phyloP scores from a whole-genome alignment of 2,113 vertebrate species.

The Uria aalge region DNA sequence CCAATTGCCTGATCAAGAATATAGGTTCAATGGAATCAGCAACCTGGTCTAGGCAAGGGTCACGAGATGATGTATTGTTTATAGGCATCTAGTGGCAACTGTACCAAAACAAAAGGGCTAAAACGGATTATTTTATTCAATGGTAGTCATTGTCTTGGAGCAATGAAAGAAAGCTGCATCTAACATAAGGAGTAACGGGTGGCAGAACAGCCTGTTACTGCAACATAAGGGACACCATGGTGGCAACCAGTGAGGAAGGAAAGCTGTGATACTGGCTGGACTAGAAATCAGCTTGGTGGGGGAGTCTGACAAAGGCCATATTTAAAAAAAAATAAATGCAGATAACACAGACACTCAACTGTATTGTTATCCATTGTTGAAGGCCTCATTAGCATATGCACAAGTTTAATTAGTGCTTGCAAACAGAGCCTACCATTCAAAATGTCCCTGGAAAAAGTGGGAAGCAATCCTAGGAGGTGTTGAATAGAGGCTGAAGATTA shows the following conservation, averaged over 20 bases:
- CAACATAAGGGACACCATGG: background rate
- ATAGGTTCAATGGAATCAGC: background rate
- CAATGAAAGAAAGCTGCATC: background rate
- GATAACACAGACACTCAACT: background rate
- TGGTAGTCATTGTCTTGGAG: background rate
- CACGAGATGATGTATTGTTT: background rate
- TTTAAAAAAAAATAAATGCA: background rate
- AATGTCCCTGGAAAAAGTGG: background rate
- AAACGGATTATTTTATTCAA: background rate
- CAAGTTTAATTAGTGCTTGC: background rate
- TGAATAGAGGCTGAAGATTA: background rate
- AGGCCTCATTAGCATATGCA: background rate
- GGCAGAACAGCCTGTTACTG: slow-evolving; percentile 18
- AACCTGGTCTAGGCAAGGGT: background rate
- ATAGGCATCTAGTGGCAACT: background rate
- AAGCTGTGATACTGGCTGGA: background rate
- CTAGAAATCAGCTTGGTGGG: background rate
- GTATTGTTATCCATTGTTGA: background rate
- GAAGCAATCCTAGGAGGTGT: background rate
- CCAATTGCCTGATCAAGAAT: background rate
- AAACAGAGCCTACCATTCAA: background rate
- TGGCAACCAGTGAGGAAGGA: background rate
- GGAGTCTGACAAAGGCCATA: background rate
- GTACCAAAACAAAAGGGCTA: background rate
- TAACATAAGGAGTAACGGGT: background rate